Evolutionary conservation across 2,888 invertebrate species (phyloP).

Genomic region (Agriopis marginaria): DNA sequence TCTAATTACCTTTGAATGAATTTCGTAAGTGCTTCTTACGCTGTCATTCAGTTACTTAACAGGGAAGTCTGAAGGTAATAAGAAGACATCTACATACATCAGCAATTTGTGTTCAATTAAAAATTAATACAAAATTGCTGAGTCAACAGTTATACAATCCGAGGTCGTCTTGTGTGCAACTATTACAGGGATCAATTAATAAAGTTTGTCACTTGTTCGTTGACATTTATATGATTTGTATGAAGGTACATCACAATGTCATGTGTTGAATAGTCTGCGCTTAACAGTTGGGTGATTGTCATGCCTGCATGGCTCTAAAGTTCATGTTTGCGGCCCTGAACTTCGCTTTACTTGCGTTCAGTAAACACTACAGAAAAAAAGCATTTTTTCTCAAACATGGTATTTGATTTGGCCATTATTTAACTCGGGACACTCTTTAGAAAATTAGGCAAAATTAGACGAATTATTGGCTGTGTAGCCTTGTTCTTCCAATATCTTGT

Average conservation of each 20-base stretch:
- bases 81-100: constrained; percentile 5
- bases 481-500: no score
- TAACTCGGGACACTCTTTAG: no score
- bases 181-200: constrained; percentile 21
- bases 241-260: constrained; percentile 9
- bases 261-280: constrained; percentile 20
- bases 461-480: no score
- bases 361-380: not conserved
- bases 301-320: constrained; percentile 43
- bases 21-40: constrained; percentile 25
- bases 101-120: not conserved
- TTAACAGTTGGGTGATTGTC: constrained; percentile 35
- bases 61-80: constrained; percentile 24
- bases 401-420: no score
- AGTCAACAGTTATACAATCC: constrained; percentile 23
- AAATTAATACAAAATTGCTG: constrained; percentile 4
- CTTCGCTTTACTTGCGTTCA: constrained; percentile 41
- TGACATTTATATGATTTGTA: constrained; percentile 25
- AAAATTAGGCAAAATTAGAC: no score
- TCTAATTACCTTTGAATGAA: constrained; percentile 33
- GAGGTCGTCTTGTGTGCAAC: constrained; percentile 18
- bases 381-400: not conserved
- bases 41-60: constrained; percentile 30
- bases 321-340: constrained; percentile 53
- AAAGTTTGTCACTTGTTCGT: constrained; percentile 4